phyloP scores from a whole-genome alignment of 2,113 vertebrate species.

The Empidonax traillii region DNA sequence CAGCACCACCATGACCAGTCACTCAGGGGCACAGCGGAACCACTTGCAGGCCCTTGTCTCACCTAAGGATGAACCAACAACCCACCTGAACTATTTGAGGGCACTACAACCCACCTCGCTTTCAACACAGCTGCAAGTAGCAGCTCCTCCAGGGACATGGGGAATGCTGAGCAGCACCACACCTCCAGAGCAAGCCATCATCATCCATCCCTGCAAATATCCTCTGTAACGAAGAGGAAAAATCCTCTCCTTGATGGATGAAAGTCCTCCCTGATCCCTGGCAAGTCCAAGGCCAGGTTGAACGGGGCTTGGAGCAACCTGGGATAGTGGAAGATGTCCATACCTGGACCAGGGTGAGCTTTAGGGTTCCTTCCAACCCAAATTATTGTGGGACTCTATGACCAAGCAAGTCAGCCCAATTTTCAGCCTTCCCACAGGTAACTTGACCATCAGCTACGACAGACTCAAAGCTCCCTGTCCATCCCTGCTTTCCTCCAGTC shows the following conservation, averaged over 20 bases:
- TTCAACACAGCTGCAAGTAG: fast-evolving
- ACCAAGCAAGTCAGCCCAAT: background rate
- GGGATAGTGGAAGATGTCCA: background rate
- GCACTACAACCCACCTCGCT: fast-evolving
- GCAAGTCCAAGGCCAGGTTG: background rate
- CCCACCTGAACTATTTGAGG: background rate
- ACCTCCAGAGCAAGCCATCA: background rate
- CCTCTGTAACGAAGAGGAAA: fast-evolving
- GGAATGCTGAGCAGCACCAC: background rate
- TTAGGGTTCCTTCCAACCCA: background rate
- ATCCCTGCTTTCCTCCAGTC: background rate
- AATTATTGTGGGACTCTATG: background rate
- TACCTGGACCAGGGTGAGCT: background rate
- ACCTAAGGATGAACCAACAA: background rate
- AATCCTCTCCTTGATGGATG: background rate
- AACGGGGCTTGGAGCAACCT: background rate
- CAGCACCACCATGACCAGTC: background rate
- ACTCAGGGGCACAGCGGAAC: fast-evolving
- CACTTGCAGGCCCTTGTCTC: background rate
- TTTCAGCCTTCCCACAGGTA: background rate
- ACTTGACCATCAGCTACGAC: fast-evolving
- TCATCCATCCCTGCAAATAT: fast-evolving
- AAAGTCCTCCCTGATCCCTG: background rate
- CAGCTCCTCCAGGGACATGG: background rate
- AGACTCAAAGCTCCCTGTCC: background rate